Evolutionary conservation across 2,113 vertebrate genomes (phyloP).

Genomic region (Romanogobio albipinnatus): DNA sequence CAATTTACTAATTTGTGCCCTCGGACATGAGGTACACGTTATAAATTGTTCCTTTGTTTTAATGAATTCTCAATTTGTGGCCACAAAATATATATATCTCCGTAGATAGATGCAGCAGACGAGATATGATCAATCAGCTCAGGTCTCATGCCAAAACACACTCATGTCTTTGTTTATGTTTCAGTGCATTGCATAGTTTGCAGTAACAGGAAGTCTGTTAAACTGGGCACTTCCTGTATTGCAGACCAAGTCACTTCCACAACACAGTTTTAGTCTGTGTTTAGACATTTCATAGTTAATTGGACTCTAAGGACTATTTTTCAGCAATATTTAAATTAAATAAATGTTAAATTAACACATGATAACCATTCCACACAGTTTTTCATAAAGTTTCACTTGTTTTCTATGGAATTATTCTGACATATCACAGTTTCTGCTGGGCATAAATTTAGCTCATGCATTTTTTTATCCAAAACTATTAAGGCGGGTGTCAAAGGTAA

Average conservation of each 20-base stretch:
- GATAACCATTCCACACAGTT: not conserved
- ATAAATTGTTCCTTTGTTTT: too few relatives aligned
- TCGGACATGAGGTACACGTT: too few relatives aligned
- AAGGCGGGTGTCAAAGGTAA: not conserved
- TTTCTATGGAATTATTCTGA: constrained; percentile 12
- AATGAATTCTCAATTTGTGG: too few relatives aligned
- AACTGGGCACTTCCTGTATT: constrained; percentile 42
- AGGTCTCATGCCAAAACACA: not conserved
- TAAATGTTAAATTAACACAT: not conserved
- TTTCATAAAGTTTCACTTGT: not conserved
- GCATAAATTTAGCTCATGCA: constrained; percentile 39
- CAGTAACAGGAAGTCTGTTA: constrained; percentile 40
- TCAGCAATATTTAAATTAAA: not conserved
- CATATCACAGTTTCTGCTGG: not conserved
- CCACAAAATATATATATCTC: too few relatives aligned
- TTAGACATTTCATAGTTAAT: not conserved
- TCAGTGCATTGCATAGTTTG: not conserved
- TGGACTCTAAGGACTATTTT: not conserved
- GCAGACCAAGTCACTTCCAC: not conserved
- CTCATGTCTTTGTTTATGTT: not conserved
- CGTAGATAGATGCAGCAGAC: not conserved
- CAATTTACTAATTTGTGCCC: too few relatives aligned
- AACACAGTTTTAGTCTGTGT: not conserved
- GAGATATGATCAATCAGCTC: not conserved
- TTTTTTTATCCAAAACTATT: constrained; percentile 45